phyloP scores from a whole-genome alignment of 1,140 invertebrate genomes.

The Anoplophora glabripennis region DNA sequence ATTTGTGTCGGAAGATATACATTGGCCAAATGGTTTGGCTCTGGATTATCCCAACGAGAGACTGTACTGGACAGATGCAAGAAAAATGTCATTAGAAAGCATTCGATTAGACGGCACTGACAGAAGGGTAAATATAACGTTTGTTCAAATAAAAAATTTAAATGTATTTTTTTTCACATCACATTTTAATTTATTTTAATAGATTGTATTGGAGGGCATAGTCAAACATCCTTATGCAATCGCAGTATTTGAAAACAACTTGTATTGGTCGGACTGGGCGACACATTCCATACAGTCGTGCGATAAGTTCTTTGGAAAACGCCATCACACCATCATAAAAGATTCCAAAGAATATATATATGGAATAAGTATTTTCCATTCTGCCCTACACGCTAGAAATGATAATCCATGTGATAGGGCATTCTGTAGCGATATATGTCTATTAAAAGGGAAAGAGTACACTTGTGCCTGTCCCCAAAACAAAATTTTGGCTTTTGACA shows the following conservation, averaged over 20 bases:
- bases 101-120: constrained; percentile 72
- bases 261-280: constrained; percentile 85
- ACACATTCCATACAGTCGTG: constrained; percentile 63
- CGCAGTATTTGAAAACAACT: constrained; percentile 78
- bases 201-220: constrained; percentile 55
- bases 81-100: constrained; percentile 70
- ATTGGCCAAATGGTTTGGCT: constrained; percentile 86
- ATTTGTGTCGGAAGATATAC: constrained; percentile 63
- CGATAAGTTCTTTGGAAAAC: constrained; percentile 66
- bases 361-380: constrained; percentile 68
- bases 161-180: constrained; percentile 2
- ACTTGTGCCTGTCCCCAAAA: constrained; percentile 78
- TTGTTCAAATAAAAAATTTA: too few relatives aligned
- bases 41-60: constrained; percentile 81
- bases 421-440: constrained; percentile 76
- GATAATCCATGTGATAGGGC: constrained; percentile 67
- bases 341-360: constrained; percentile 55
- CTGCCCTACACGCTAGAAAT: constrained; percentile 54
- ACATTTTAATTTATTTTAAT: constrained; percentile 10
- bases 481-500: constrained; percentile 56
- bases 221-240: constrained; percentile 78
- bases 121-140: constrained; percentile 51
- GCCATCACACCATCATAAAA: constrained; percentile 54
- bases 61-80: constrained; percentile 77
- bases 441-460: constrained; percentile 63